Evolutionary conservation across 1,140 invertebrate species (phyloP), one percentile per base, ranked within the genome.

Genomic region (Globodera rostochiensis): DNA sequence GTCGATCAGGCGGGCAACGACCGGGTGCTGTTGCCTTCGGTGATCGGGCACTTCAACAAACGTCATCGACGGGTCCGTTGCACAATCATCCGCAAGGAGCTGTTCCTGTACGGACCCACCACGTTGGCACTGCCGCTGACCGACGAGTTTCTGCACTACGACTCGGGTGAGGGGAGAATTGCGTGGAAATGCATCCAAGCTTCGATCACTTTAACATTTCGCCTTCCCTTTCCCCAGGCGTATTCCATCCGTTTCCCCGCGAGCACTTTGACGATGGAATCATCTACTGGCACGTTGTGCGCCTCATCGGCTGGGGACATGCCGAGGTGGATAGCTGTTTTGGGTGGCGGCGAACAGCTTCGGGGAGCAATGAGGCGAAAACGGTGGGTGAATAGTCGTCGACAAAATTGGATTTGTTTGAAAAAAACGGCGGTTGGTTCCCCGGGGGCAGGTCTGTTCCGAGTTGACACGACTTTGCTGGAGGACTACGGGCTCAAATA

Each of bases 111-210:
- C 78, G 88, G 88, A 47, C 88, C 88, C 7, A 89, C 88, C 4
- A 89, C 88, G 11, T 84, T 89, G 82, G 88, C 88, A 66, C 87
- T 89, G 75, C 88, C 88, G 9, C 85, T 90, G 11, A 90, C 88
- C 5, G 88, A 89, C 83, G 88, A 89, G 70, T 89, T 89, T 71
- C 79, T 89, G 8, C 88, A 89, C 76, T 89, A 89, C 74, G 85
- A 87, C 19, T 81, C 73, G 19, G 88, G 86, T 80, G 46, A 49
- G 25, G 15, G 6, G 8, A 15, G 36, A 21, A 77, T 36, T 36
- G 36, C 3, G 21, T n/a, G 8, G 77, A 19, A 21, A 67, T 75
- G 47, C n/a, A n/a, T 49, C 13, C 13, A 15, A 64, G 74, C 11
- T 25, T 36, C 36, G 36, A 6, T 15, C 1, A 49, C 5, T 47